A percentile compares a stretch with the other conserved stretches of the same genome.
phyloP scores from a whole-genome alignment of 2,888 invertebrate species.

The Pristionchus arcanus region DNA sequence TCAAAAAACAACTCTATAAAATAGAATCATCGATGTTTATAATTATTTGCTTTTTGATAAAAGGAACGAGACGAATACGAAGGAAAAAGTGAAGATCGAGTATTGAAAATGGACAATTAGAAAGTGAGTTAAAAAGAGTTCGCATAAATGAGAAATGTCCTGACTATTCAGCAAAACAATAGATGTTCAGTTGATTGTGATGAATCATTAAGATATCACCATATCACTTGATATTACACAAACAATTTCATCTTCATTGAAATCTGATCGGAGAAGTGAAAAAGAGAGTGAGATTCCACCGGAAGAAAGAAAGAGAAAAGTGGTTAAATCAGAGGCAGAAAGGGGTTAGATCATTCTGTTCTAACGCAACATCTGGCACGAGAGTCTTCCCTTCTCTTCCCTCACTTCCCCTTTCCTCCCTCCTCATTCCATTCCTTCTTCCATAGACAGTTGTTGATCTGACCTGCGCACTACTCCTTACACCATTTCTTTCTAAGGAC shows the following conservation, averaged over 20 bases:
- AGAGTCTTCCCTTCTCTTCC: not conserved
- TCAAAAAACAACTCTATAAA: not conserved
- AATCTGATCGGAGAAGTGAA: not conserved
- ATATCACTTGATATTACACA: no score
- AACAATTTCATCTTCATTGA: no score
- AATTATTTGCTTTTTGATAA: no score
- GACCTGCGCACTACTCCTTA: not conserved
- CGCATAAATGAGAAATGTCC: no score
- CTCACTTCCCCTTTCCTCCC: not conserved
- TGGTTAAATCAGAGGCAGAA: not conserved
- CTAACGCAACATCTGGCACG: not conserved
- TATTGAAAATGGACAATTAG: no score
- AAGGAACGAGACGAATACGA: no score
- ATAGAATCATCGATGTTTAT: no score
- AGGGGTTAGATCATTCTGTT: not conserved
- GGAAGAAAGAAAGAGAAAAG: not conserved
- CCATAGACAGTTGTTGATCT: constrained; percentile 1
- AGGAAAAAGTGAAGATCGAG: no score
- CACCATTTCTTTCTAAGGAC: not conserved
- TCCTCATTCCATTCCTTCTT: not conserved
- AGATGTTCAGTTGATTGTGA: no score
- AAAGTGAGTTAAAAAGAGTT: no score
- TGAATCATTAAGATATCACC: no score
- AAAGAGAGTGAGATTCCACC: not conserved
- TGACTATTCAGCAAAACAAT: no score